phyloP scores from a whole-genome alignment of 1,140 invertebrate genomes.

The Drosophila hydei region DNA sequence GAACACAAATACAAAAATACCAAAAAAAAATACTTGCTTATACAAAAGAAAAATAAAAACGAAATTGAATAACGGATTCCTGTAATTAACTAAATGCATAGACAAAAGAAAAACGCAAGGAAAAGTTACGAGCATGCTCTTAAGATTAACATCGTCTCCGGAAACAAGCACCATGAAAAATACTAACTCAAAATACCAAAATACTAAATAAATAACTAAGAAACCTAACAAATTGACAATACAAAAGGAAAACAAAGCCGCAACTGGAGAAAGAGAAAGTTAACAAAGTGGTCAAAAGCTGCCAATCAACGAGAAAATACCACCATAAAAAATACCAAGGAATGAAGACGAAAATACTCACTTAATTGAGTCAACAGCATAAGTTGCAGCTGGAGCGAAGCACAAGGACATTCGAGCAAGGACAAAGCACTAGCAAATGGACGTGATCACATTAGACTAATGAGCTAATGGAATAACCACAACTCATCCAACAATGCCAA shows the following conservation, averaged over 20 bases:
- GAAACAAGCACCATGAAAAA: not conserved
- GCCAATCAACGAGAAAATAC: not conserved
- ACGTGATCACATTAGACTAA: constrained; percentile 48
- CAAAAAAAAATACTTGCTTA: not conserved
- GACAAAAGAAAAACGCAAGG: too few species aligned
- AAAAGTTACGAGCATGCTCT: too few species aligned
- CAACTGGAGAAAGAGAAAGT: too few species aligned
- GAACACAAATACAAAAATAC: too few species aligned
- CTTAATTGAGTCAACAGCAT: constrained; percentile 37
- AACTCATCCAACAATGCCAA: constrained; percentile 8
- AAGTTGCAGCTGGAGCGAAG: constrained; percentile 11
- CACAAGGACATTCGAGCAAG: constrained; percentile 8
- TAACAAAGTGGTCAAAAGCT: not conserved
- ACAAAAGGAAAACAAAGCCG: too few species aligned
- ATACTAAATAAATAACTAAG: too few species aligned
- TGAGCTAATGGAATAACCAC: constrained; percentile 34
- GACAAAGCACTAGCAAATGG: constrained; percentile 27
- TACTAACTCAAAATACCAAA: not conserved
- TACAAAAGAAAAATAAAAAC: too few species aligned
- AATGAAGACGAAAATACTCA: not conserved
- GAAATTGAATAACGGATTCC: too few species aligned
- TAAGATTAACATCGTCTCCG: too few species aligned
- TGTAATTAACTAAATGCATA: too few species aligned
- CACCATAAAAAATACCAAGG: not conserved
- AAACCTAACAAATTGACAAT: too few species aligned